Evolutionary conservation across 2,888 invertebrate species (phyloP).

Genomic region (Elysia crispata): DNA sequence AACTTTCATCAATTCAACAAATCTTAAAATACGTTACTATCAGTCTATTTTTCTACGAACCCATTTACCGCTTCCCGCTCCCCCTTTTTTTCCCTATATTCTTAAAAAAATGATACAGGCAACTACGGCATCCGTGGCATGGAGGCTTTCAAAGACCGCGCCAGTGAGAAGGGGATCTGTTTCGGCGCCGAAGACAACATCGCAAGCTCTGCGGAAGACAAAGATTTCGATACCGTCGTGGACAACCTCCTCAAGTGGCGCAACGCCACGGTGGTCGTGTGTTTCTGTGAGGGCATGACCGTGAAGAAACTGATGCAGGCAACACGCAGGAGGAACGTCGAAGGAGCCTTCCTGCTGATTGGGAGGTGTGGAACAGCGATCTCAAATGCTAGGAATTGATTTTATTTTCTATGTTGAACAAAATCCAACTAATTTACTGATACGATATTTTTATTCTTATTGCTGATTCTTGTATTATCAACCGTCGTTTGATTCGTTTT

Average conservation of each 20-base stretch:
- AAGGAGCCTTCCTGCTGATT: conserved; percentile 83
- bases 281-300: conserved; percentile 88
- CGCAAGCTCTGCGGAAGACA: conserved; percentile 81
- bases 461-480: too few species aligned
- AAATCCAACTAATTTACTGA: too few species aligned
- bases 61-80: too few species aligned
- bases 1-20: too few species aligned
- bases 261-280: conserved; percentile 83
- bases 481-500: too few species aligned
- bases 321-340: conserved; percentile 80
- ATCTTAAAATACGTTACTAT: too few species aligned
- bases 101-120: conserved; percentile 78
- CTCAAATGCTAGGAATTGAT: too few species aligned
- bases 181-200: conserved; percentile 85
- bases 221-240: conserved; percentile 78
- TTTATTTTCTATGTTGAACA: too few species aligned
- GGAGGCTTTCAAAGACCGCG: conserved; percentile 85
- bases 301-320: conserved; percentile 83
- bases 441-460: too few species aligned
- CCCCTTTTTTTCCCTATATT: too few species aligned
- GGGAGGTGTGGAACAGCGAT: conserved; percentile 80
- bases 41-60: too few species aligned
- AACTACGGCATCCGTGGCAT: conserved; percentile 88
- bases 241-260: conserved; percentile 80
- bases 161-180: conserved; percentile 84